These are phyloP conservation scores for Laticauda laticaudata DNA, from an alignment of 2,113 vertebrate species.

Conservation along the genomic window DNA sequence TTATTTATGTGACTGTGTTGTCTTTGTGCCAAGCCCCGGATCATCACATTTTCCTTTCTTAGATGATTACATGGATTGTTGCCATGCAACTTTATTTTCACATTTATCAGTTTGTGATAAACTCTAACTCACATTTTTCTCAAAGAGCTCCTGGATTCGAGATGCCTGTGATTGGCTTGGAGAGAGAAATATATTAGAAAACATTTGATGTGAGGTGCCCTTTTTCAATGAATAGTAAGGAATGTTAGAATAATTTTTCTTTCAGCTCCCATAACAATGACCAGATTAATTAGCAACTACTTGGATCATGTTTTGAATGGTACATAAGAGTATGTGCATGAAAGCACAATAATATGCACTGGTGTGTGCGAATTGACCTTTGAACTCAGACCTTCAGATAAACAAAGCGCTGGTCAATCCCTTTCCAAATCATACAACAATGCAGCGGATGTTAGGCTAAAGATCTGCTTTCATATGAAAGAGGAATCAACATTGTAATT, in stretches of 20 bases:
- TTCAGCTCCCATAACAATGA: slow-evolving; percentile 1
- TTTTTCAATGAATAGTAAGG: not conserved
- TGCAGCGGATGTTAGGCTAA: not conserved
- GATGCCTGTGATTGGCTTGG: not conserved
- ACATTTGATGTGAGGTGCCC: not conserved
- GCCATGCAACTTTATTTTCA: not conserved
- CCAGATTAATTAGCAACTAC: slow-evolving; percentile 20
- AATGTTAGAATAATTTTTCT: not conserved
- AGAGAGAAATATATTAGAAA: not conserved
- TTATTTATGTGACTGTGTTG: too few relatives aligned
- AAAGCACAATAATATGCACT: slow-evolving; percentile 7
- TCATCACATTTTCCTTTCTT: not conserved
- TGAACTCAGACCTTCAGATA: not conserved
- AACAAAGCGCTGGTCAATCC: not conserved
- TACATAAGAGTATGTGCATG: slow-evolving; percentile 19
- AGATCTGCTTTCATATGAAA: not conserved
- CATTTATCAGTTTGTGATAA: not conserved
- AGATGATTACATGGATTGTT: not conserved
- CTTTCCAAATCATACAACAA: not conserved
- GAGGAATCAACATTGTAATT: slow-evolving; percentile 1
- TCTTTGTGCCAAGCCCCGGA: too few relatives aligned
- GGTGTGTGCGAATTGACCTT: slow-evolving; percentile 13
- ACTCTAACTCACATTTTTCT: not conserved
- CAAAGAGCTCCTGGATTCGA: not conserved
- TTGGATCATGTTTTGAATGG: not conserved